phyloP scores from a whole-genome alignment of 2,797 vertebrate genomes.

The Lacerta bilineata region DNA sequence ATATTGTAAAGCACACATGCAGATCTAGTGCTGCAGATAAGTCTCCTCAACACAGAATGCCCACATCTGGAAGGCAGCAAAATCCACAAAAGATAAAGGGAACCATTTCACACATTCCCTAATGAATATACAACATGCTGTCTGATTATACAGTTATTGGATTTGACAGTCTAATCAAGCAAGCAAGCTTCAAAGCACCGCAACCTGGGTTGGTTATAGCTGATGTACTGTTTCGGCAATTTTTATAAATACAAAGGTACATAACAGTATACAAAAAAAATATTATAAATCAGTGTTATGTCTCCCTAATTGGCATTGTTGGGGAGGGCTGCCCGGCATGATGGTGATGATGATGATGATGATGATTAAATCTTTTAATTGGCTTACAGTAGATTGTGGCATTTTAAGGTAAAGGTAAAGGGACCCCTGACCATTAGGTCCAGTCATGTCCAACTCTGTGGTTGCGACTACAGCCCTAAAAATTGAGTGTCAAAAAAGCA shows the following conservation, averaged over 20 bases:
- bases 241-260: neutral
- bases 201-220: too few relatives aligned
- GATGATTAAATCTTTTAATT: neutral
- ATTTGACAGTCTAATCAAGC: conserved; percentile 12
- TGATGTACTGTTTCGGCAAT: neutral
- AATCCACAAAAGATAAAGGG: neutral
- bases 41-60: neutral
- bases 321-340: neutral
- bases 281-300: neutral
- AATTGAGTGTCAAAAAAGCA: too few relatives aligned
- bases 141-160: neutral
- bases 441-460: too few relatives aligned
- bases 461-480: neutral
- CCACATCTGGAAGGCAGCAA: neutral
- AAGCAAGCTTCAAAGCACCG: conserved; percentile 17
- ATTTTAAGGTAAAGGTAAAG: neutral
- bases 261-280: neutral
- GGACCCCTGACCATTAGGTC: too few relatives aligned
- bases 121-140: neutral
- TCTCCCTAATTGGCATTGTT: too few relatives aligned
- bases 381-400: neutral
- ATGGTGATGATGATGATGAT: too few relatives aligned
- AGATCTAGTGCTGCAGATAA: neutral
- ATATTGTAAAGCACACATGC: too few relatives aligned
- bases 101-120: neutral